Percentiles rank a stretch among this genome's conserved stretches.
These are phyloP conservation scores for Threskiornis aethiopicus DNA, from an alignment of 2,797 vertebrate genomes.

Conservation along the genomic window DNA sequence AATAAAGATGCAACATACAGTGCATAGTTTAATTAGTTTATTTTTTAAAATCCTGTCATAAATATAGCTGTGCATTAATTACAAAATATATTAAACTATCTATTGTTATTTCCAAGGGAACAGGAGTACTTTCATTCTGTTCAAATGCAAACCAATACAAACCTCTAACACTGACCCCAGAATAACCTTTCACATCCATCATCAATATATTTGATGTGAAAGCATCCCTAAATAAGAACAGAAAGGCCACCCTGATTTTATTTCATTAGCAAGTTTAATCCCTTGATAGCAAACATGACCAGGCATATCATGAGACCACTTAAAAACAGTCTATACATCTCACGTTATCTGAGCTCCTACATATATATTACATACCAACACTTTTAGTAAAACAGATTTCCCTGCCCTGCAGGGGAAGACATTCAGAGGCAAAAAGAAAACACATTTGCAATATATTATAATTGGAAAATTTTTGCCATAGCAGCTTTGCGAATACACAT, in stretches of 20 bases:
- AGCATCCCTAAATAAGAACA: neutral
- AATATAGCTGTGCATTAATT: conserved; percentile 34
- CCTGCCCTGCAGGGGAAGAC: conserved; percentile 61
- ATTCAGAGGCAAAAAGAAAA: conserved; percentile 22
- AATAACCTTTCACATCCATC: neutral
- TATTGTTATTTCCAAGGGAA: neutral
- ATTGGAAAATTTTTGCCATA: neutral
- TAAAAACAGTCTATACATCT: neutral
- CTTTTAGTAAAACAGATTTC: conserved; percentile 12
- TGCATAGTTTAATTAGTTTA: conserved; percentile 28
- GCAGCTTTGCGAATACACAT: conserved; percentile 21
- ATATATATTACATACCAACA: neutral
- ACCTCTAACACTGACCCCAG: neutral
- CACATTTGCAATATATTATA: neutral
- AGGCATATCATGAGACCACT: neutral
- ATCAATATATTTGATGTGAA: neutral
- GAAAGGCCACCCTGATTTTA: neutral
- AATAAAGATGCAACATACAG: neutral
- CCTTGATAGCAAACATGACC: neutral
- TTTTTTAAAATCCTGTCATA: conserved; percentile 21
- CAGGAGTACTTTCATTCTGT: neutral
- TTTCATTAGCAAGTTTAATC: neutral
- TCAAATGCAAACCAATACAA: conserved; percentile 1
- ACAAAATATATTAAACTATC: conserved; percentile 60
- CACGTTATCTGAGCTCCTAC: neutral